Base-by-base conservation (phyloP, 2,888 invertebrate species). In the Dasypolia templi region DNA sequence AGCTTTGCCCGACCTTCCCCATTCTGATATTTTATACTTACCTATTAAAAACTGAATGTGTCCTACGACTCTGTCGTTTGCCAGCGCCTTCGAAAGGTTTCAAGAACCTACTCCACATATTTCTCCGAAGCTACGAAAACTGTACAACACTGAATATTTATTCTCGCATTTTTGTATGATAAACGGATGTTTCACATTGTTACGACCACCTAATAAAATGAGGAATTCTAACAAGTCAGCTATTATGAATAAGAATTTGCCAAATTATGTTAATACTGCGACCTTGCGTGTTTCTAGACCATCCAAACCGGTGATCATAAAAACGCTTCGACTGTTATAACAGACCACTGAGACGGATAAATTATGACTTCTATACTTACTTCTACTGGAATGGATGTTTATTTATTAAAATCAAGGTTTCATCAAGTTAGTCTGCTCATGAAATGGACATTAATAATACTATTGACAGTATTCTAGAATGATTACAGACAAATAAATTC, bases 261-360 rank as follows among this genome's bases (percentile, higher is more conserved):
- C 63, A 59, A 58, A 79, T 32, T 56, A 22, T 49, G 79, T 46
- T 63, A 63, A 58, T 49, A 53, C 44, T 35, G 58, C 22, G 73
- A 79, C 79, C 79, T 77, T 72, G 79, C 73, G 58, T 77, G 73
- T 44, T 39, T 61, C 17, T 11, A 4, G 49, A 22, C 53, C n/a
- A 55, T 55, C 22, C 2, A n/a, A 70, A 22, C 35, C 3, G 17
- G 53, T 11, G 32, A 39, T 46, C 1, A 4, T 46, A 53, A 59
- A 39, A 44, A 71, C 63, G 7, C 46, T 72, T 72, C 35, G 7
- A n/a, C 22, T 55, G 42, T 14, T 46, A 6, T 63, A 3, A 5
- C 29, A 62, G 49, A 58, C 12, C 7, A 44, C 2, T 53, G 63
- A 46, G 42, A 44, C 19, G 1, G 12, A 1, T 7, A 51, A 29